phyloP scores from a whole-genome alignment of 2,113 vertebrate genomes.

The Cyprinus carpio region DNA sequence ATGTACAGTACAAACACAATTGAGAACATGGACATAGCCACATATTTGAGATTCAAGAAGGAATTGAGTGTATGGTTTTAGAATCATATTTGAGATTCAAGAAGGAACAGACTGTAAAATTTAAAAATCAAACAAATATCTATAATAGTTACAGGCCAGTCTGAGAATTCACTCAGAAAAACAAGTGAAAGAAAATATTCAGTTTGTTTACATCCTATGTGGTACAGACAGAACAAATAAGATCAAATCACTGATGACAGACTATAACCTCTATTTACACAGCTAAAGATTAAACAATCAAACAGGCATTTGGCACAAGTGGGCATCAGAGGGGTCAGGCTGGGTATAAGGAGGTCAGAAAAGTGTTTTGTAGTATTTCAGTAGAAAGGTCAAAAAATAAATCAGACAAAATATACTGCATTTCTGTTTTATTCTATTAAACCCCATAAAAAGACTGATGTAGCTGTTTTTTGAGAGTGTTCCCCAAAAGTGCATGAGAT shows the following conservation, averaged over 20 bases:
- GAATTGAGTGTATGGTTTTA: too few relatives aligned
- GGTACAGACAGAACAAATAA: neutral
- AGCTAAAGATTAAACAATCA: neutral
- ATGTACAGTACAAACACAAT: too few relatives aligned
- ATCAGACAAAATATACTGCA: neutral
- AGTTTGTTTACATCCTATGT: conserved; percentile 11
- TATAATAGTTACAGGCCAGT: neutral
- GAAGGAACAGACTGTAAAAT: neutral
- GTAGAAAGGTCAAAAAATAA: neutral
- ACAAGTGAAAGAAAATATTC: neutral
- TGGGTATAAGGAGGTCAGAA: neutral
- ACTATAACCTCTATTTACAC: neutral
- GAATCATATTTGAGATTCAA: neutral
- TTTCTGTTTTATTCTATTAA: neutral
- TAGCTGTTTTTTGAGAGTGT: neutral
- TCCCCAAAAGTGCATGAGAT: neutral
- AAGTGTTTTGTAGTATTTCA: neutral
- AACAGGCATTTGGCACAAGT: neutral
- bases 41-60: neutral
- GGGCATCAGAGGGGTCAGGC: neutral
- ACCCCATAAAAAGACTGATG: neutral
- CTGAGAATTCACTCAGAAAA: neutral
- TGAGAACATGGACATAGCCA: neutral
- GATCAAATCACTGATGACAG: neutral
- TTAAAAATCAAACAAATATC: neutral